phyloP scores from a whole-genome alignment of 2,888 invertebrate species.

The Euplagia quadripunctaria region DNA sequence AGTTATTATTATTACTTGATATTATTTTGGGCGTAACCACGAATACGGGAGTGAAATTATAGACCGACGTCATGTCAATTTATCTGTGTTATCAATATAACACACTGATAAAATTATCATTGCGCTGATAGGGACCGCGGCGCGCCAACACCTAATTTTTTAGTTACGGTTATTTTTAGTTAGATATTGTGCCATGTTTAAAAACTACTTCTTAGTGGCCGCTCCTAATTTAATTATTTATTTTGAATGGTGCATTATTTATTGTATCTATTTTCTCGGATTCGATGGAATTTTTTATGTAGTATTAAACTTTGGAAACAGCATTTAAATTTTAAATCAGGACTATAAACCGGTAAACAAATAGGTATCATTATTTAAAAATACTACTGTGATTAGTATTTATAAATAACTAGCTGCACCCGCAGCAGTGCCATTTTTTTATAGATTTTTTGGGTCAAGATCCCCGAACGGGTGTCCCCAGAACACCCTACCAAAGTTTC shows the following conservation, averaged over 20 bases:
- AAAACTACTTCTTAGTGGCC: neutral
- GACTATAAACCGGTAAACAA: too few relatives aligned
- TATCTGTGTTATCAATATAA: conserved; percentile 73
- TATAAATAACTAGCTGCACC: too few relatives aligned
- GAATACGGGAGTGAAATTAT: conserved; percentile 43
- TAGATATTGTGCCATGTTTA: conserved; percentile 1
- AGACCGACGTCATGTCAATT: conserved; percentile 63
- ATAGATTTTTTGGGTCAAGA: too few relatives aligned
- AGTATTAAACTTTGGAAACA: too few relatives aligned
- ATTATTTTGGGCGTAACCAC: conserved; percentile 41
- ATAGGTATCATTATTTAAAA: too few relatives aligned
- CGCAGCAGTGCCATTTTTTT: too few relatives aligned
- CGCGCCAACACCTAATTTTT: conserved; percentile 43
- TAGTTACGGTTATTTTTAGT: conserved; percentile 36
- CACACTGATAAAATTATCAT: conserved; percentile 72
- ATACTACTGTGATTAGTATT: too few relatives aligned
- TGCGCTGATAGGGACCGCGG: conserved; percentile 62
- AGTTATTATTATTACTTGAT: neutral
- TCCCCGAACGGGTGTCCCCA: too few relatives aligned
- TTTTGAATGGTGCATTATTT: neutral
- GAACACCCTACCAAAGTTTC: too few relatives aligned
- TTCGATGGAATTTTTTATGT: too few relatives aligned
- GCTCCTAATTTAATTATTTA: neutral
- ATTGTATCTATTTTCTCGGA: neutral
- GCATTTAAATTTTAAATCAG: too few relatives aligned